phyloP scores from a whole-genome alignment of 2,888 invertebrate genomes.

The Biston betularia region DNA sequence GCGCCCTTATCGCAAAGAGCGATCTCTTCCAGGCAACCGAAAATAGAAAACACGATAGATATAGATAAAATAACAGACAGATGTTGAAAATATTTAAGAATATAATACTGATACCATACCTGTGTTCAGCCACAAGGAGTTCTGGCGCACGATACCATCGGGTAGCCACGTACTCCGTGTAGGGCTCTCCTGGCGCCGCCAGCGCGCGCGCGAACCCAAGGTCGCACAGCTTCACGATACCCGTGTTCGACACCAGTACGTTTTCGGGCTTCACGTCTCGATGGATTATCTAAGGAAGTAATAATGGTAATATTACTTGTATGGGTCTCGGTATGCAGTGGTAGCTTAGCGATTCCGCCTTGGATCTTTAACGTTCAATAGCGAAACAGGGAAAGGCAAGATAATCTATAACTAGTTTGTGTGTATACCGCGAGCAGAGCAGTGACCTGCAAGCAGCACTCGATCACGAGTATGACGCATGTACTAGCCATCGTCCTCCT shows the following conservation, averaged over 20 bases:
- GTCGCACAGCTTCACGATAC: conserved; percentile 96
- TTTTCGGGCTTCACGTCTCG: conserved; percentile 96
- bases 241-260: conserved; percentile 91
- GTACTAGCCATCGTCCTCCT: too few species aligned
- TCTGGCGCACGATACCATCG: conserved; percentile 96
- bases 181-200: conserved; percentile 90
- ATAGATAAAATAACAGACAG: too few species aligned
- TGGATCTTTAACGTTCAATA: too few species aligned
- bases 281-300: conserved; percentile 90
- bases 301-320: background rate
- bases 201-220: conserved; percentile 94
- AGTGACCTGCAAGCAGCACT: too few species aligned
- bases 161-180: conserved; percentile 96
- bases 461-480: too few species aligned
- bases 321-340: background rate
- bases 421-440: too few species aligned
- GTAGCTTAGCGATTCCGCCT: background rate
- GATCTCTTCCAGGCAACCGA: too few species aligned
- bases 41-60: too few species aligned
- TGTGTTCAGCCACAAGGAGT: conserved; percentile 92
- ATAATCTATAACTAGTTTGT: too few species aligned
- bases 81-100: too few species aligned
- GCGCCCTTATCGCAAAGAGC: too few species aligned
- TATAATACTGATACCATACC: conserved; percentile 61
- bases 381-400: too few species aligned